Conservation (phyloP, 2,888 invertebrate genomes). For the Protophormia terraenovae region DNA sequence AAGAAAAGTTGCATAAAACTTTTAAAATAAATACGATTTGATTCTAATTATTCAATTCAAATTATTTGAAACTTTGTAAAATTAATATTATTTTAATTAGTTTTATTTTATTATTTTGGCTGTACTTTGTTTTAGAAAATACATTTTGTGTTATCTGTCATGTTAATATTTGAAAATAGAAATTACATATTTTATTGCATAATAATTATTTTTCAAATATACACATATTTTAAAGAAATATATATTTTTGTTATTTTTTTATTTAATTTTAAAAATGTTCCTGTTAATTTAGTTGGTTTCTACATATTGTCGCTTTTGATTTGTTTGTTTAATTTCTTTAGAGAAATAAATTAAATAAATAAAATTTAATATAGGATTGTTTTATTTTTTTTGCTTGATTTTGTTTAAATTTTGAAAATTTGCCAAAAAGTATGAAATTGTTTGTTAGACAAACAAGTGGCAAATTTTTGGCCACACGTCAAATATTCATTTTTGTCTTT, state of each 20-base stretch:
- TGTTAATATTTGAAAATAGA: background rate
- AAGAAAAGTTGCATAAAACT: background rate
- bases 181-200: constrained; percentile 6
- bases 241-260: no score
- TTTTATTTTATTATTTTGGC: background rate
- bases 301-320: constrained; percentile 17
- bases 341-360: constrained; percentile 23
- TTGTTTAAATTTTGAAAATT: constrained; percentile 72
- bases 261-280: constrained; percentile 11
- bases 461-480: constrained; percentile 65
- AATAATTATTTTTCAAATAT: background rate
- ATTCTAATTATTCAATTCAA: background rate
- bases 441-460: constrained; percentile 69
- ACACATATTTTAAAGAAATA: background rate
- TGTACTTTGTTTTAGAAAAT: background rate
- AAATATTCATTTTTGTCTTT: constrained; percentile 1
- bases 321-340: constrained; percentile 22
- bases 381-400: constrained; percentile 4
- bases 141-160: background rate
- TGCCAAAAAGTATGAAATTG: constrained; percentile 74
- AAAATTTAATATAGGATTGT: constrained; percentile 20
- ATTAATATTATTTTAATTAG: constrained; percentile 6
- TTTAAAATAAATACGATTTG: background rate
- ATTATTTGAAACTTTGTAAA: background rate
- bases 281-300: constrained; percentile 29